Evolutionary conservation across 1,140 invertebrate species (phyloP), one percentile per base, ranked within the genome.

Genomic region (Pseudomyrmex concolor): DNA sequence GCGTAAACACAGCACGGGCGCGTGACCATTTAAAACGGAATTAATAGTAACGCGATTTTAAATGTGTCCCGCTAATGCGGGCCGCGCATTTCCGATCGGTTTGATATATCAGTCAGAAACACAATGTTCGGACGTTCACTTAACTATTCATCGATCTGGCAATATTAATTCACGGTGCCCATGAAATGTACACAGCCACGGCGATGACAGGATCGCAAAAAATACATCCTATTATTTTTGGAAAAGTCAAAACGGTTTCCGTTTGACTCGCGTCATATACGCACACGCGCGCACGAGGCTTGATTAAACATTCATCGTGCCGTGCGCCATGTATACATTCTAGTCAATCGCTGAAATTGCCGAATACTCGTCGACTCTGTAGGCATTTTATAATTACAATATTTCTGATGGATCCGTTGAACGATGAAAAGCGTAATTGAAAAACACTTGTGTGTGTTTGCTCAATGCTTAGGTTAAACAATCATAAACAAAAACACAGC

Each of bases 261-360:
- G 57, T 72, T 22, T 17, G 64, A 7, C 45, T 51, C 45, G 25
- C 51, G 50, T 45, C 48, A 57, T 22, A 34, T 7, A 34, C 34
- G 7, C 25, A 25, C 34, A 34, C 34, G 34, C 34, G 34, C 34
- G 5, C 34, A 25, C 64, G 5, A 55, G 15, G 86, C 80, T 86
- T 86, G 85, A 87, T 87, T 87, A 87, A 84, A 83, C 67, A 87
- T 87, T 87, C 86, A 86, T 73, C 85, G 59, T 43, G 22, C 8
- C 45, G 51, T 34, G 34, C 25, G 15, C 15, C 34, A 55, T 83
- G 60, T n/a, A 45, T 50, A 57, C 45, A 70, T 87, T 72, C 81
- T 66, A 43, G 10, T 25, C 84, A 55, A 78, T 86, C 55, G 76
- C 54, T 71, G 54, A 80, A 80, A 80, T 80, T 80, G 76, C 43